Evolutionary conservation across 2,113 vertebrate genomes (phyloP), one percentile per base, ranked within the genome.

Genomic region (Varanus salvator): DNA sequence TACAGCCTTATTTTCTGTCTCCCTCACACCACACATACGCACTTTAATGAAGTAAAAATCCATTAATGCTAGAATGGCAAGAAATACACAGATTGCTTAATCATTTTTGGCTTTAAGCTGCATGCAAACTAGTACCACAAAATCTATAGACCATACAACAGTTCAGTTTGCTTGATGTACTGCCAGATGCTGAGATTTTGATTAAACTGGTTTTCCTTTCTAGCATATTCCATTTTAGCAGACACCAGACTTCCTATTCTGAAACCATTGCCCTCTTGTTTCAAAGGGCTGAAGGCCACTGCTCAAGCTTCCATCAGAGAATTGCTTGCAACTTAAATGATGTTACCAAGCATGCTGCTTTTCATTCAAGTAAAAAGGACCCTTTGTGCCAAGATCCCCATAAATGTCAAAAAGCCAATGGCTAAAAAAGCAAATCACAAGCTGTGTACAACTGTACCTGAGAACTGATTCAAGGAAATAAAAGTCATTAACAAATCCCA

Each of bases 11-110:
- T 83, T 83, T 72, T 82, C 80, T 89, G 69, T 17, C 23, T 86
- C 12, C 29, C 48, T 80, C 48, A 34, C n/a, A 8, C n/a, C 54
- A 85, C 69, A 72, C 84, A 85, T 52, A 85, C 64, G 52, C 57
- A 66, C 75, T 85, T 89, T 89, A 76, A 89, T 89, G 87, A 89
- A 83, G 87, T 83, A 52, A 89, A 83, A 89, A 83, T 64, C 87
- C 34, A 83, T 83, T 89, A 72, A 50, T 48, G 29, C 54, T 75
- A 75, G 75, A 52, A 74, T 29, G 54, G 48, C 66, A 80, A 60
- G 54, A 74, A 75, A 83, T 84, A 84, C 80, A 75, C 75, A 17
- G 60, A 27, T 83, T 89, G 87, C 75, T 89, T 89, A 69, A 89
- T 75, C 71, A 44, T 50, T 83, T 75, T 75, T 89, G 80, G 80